These are phyloP conservation scores for Clistopyga incitator DNA, from an alignment of 2,888 invertebrate species.

Conservation along the genomic window DNA sequence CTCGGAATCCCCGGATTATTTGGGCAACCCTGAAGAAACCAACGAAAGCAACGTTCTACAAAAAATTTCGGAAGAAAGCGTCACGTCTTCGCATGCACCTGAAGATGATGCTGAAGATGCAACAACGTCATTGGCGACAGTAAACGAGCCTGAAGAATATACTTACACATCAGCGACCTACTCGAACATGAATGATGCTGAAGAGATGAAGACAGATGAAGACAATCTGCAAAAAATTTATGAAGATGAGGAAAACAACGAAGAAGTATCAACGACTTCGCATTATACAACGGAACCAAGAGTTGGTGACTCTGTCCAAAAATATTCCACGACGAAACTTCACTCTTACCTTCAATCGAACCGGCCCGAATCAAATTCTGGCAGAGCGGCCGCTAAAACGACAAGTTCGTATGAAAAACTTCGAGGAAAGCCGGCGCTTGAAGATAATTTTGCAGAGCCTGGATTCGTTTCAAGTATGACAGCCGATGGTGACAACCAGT, in stretches of 20 bases:
- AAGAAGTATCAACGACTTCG: not conserved
- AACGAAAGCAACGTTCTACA: not conserved
- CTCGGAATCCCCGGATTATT: slow-evolving; percentile 10
- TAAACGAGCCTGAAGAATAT: not conserved
- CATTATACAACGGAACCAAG: not conserved
- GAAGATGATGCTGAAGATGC: not conserved
- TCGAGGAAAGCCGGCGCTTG: not conserved
- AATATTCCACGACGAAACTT: not conserved
- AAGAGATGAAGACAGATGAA: not conserved
- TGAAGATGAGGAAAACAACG: not conserved
- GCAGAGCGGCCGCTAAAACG: not conserved
- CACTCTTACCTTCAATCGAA: not conserved
- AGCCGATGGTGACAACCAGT: not conserved
- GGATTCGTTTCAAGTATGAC: not conserved
- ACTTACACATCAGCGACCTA: not conserved
- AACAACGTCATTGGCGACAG: not conserved
- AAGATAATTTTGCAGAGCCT: not conserved
- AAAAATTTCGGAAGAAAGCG: not conserved
- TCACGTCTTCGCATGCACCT: not conserved
- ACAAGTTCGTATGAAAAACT: not conserved
- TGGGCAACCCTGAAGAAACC: not conserved
- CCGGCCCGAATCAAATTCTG: not conserved
- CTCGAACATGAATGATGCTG: not conserved
- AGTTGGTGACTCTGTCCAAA: not conserved
- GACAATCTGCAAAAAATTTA: not conserved